These are phyloP conservation scores for Leptobrachium leishanense DNA, from an alignment of 2,113 vertebrate genomes.

Conservation along the genomic window DNA sequence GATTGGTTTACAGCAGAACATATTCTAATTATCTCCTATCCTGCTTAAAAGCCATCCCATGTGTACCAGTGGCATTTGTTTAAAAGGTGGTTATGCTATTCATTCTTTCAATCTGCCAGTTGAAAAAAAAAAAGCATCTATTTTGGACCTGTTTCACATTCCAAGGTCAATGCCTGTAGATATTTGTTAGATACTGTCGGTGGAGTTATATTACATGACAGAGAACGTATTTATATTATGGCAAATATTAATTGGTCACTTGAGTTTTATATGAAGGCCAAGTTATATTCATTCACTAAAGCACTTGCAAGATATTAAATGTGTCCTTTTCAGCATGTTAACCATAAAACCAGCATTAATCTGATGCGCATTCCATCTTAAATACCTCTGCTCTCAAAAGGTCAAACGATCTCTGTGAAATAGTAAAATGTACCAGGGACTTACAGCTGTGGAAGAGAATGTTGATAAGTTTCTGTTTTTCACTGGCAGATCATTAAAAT, in stretches of 20 bases:
- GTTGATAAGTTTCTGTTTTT: background rate
- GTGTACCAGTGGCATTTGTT: slow-evolving; percentile 24
- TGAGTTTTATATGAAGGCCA: background rate
- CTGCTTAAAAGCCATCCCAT: slow-evolving; percentile 18
- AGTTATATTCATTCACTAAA: background rate
- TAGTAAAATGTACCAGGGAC: background rate
- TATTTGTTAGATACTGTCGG: slow-evolving; percentile 5
- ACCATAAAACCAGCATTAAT: slow-evolving; percentile 5
- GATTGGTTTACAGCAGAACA: background rate
- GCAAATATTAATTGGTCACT: slow-evolving; percentile 3
- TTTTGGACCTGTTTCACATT: slow-evolving; percentile 5
- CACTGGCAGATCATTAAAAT: background rate
- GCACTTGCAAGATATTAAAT: background rate
- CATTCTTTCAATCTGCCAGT: background rate
- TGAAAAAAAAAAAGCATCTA: slow-evolving; percentile 10
- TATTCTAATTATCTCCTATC: slow-evolving; percentile 4
- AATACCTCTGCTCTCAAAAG: slow-evolving; percentile 3
- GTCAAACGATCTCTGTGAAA: background rate
- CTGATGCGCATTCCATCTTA: background rate
- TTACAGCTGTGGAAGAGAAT: background rate
- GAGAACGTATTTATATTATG: slow-evolving; percentile 2
- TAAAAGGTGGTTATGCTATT: background rate
- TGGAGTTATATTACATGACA: slow-evolving; percentile 13
- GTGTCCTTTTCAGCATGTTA: background rate
- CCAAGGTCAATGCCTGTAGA: slow-evolving; percentile 17